Conservation (phyloP, 64 coral and sea anemone species). For the Astreopora myriophthalma region DNA sequence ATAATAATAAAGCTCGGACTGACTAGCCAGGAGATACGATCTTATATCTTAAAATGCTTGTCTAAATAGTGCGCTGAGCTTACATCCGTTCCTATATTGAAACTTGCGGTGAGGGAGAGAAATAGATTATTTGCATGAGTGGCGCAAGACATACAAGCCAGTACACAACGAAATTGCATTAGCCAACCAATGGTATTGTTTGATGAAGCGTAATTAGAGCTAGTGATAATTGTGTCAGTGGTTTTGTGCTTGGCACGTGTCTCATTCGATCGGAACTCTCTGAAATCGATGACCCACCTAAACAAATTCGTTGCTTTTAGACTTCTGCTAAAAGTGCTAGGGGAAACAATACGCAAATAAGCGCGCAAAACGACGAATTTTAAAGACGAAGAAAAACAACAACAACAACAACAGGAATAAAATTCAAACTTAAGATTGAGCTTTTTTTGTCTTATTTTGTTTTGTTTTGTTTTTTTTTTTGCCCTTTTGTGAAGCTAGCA, state of each 20-base stretch:
- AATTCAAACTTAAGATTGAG: not conserved
- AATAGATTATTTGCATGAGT: constrained; percentile 56
- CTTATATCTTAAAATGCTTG: constrained; percentile 39
- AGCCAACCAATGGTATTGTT: constrained; percentile 48
- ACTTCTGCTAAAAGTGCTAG: not conserved
- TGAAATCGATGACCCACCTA: constrained; percentile 32
- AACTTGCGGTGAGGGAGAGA: constrained; percentile 21
- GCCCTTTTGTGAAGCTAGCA: not conserved
- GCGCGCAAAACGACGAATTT: not conserved
- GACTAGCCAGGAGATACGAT: constrained; percentile 13
- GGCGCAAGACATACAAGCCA: constrained; percentile 19
- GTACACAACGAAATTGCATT: constrained; percentile 58
- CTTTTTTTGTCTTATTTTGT: too few relatives aligned
- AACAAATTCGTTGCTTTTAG: constrained; percentile 3
- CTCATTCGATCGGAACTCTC: constrained; percentile 10
- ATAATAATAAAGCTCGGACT: not conserved
- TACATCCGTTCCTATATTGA: constrained; percentile 42
- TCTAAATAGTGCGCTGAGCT: constrained; percentile 19
- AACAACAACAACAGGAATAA: not conserved
- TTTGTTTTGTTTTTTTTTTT: not conserved
- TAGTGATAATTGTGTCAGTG: constrained; percentile 44
- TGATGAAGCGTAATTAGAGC: constrained; percentile 51
- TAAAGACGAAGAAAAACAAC: not conserved
- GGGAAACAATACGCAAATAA: constrained; percentile 6
- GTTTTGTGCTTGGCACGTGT: constrained; percentile 51